phyloP scores from a whole-genome alignment of 2,888 invertebrate genomes.

The Parasteatoda lunata region DNA sequence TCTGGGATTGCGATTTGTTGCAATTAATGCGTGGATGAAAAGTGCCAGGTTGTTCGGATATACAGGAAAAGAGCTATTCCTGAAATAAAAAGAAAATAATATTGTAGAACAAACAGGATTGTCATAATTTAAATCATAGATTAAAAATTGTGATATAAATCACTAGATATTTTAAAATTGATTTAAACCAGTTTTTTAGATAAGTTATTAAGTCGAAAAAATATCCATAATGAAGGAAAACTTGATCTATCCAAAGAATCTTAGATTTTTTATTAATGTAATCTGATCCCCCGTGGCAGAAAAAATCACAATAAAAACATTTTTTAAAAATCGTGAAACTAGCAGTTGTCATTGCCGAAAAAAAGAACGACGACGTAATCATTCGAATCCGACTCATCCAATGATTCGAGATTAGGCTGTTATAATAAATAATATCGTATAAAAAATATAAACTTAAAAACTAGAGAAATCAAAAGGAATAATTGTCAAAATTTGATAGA shows the following conservation, averaged over 20 bases:
- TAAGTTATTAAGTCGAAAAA: background rate
- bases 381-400: no score
- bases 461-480: no score
- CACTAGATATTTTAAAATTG: background rate
- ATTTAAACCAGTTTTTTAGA: background rate
- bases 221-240: background rate
- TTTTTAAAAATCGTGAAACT: no score
- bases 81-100: background rate
- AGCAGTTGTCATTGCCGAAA: no score
- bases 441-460: no score
- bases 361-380: no score
- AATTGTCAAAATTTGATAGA: no score
- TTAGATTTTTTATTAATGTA: background rate
- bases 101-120: background rate
- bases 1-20: conserved; percentile 23
- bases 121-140: background rate
- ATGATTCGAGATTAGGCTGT: no score
- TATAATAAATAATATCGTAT: no score
- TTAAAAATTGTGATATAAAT: background rate
- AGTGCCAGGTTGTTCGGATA: conserved; percentile 35
- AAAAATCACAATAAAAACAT: no score
- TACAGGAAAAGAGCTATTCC: background rate
- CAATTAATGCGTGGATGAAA: conserved; percentile 50
- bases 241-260: background rate
- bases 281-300: no score